Conservation (phyloP, 2,797 vertebrate species). For the Coranthus polyacanthus region DNA sequence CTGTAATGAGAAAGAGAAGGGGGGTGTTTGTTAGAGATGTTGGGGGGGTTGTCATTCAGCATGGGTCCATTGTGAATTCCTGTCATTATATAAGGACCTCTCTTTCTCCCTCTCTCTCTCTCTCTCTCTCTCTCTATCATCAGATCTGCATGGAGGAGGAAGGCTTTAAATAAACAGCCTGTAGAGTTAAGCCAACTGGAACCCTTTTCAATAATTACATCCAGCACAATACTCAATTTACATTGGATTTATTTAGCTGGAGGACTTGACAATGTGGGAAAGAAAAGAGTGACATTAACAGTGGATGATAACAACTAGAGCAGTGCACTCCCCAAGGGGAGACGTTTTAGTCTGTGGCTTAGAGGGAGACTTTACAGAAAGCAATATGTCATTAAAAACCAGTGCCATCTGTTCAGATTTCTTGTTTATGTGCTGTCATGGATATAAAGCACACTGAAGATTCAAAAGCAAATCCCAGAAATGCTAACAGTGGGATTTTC, state of each 20-base stretch:
- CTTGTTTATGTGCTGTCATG: conserved; percentile 66
- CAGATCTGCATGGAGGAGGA: conserved; percentile 69
- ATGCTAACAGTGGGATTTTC: conserved; percentile 66
- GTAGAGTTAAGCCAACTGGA: conserved; percentile 75
- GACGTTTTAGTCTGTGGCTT: conserved; percentile 73
- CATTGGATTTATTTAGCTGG: conserved; percentile 75
- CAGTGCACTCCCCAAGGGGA: conserved; percentile 62
- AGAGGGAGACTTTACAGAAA: conserved; percentile 76
- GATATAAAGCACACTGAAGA: conserved; percentile 56
- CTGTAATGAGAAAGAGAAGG: conserved; percentile 63
- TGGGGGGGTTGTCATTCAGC: conserved; percentile 67
- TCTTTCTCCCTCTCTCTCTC: conserved; percentile 49
- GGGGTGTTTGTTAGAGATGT: conserved; percentile 45
- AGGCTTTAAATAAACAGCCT: conserved; percentile 77
- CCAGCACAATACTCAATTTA: conserved; percentile 74
- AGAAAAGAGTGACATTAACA: conserved; percentile 76
- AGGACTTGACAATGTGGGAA: conserved; percentile 69
- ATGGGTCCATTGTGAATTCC: conserved; percentile 73
- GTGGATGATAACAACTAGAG: conserved; percentile 77
- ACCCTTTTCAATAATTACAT: conserved; percentile 79
- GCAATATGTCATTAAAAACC: conserved; percentile 83
- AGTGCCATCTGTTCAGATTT: conserved; percentile 77
- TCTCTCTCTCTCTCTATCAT: conserved; percentile 63
- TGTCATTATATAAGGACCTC: conserved; percentile 78
- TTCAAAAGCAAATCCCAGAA: conserved; percentile 65